Conservation (phyloP, 1,140 invertebrate genomes). For the Agrilus planipennis region DNA sequence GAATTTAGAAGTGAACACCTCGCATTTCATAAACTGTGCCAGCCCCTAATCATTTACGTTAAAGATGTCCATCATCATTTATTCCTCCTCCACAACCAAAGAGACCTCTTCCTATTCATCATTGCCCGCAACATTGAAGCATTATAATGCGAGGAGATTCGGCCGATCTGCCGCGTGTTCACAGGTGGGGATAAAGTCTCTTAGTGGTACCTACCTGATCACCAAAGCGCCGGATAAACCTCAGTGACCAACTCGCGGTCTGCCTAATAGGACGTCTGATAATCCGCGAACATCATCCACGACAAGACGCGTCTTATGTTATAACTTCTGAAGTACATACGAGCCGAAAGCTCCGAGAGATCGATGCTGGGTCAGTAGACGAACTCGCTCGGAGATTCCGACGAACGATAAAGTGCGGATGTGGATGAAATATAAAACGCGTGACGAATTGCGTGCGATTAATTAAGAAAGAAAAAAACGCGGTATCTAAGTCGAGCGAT, state of each 20-base stretch:
- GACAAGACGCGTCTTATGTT: neutral
- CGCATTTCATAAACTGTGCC: slow-evolving; percentile 16
- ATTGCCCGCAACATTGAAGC: slow-evolving; percentile 19
- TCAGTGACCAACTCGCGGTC: slow-evolving; percentile 24
- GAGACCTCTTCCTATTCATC: slow-evolving; percentile 27
- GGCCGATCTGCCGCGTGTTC: slow-evolving; percentile 21
- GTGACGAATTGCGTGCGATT: no score
- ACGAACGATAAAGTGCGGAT: slow-evolving; percentile 7
- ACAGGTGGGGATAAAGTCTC: slow-evolving; percentile 17
- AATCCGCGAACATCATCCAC: neutral
- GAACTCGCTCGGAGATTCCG: slow-evolving; percentile 7
- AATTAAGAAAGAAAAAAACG: no score
- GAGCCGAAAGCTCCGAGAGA: neutral
- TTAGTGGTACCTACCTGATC: slow-evolving; percentile 10
- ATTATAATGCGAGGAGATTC: no score
- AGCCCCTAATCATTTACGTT: slow-evolving; percentile 19
- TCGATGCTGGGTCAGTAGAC: neutral
- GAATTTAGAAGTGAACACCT: slow-evolving; percentile 10
- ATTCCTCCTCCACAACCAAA: slow-evolving; percentile 26
- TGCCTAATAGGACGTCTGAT: slow-evolving; percentile 9
- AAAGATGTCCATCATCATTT: slow-evolving; percentile 22
- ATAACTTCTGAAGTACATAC: no score
- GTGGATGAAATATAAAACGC: no score
- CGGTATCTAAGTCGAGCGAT: no score
- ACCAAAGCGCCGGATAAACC: slow-evolving; percentile 9